Evolutionary conservation across 2,888 invertebrate genomes (phyloP), one percentile per base, ranked within the genome.

Genomic region (Rhagonycha lutea): DNA sequence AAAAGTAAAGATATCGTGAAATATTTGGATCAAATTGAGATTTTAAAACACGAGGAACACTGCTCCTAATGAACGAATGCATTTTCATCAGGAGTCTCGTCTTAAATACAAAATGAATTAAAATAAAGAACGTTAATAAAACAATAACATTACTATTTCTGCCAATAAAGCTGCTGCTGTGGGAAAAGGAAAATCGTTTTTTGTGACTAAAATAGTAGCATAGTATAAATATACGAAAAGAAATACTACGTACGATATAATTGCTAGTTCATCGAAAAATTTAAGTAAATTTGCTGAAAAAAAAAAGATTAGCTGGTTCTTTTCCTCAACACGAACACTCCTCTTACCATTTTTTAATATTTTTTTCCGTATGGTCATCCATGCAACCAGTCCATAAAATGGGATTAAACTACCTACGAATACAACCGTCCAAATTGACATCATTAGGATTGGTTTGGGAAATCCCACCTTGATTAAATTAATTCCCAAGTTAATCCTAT

Each of bases 11-110:
- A 86, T 93, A 97, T 79, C 94, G 92, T 0, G 91, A 90, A 85
- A 97, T 93, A 9, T 11, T 28, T 0, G 96, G 92, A 61, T 29
- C 60, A 47, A 91, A 82, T 81, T 91, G 91, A 72, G 88, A 89
- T 0, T 87, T 81, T 24, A 92, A 81, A 72, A 92, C 92, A 74
- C 92, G 89, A 0, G 92, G 90, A 0, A 90, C 90, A 83, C 94
- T 95, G 73, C 92, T 92, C 70, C 95, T 88, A 0, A 96, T 91
- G 83, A 95, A 95, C 0, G 97, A 94, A 85, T 97, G 94, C 62
- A 92, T 91, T 89, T 98, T 98, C 98, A 98, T 98, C 73, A 94
- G 85, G 71, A 96, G 88, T 10, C 98, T 91, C 12, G 94, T 90
- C 94, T 91, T 87, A 83, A 86, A 86, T 0, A 1, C 14, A 10